Evolutionary conservation across 2,888 invertebrate genomes (phyloP).

Genomic region (Eutolmus rufibarbis): DNA sequence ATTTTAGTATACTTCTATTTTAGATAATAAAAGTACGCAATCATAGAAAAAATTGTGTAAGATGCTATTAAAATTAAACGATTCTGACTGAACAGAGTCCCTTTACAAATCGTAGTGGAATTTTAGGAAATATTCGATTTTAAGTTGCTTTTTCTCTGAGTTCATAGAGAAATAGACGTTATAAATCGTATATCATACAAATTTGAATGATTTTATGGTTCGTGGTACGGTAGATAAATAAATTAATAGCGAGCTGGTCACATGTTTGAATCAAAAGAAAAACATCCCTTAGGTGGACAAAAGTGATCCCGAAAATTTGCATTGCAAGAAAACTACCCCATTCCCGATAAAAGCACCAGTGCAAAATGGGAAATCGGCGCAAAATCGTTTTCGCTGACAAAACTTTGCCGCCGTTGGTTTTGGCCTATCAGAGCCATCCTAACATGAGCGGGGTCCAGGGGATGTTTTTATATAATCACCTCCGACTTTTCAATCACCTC

Average conservation of each 20-base stretch:
- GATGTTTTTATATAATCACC: conserved; percentile 30
- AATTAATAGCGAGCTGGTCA: too few species aligned
- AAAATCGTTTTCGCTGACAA: background rate
- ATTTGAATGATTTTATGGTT: background rate
- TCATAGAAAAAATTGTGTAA: too few species aligned
- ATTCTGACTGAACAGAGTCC: too few species aligned
- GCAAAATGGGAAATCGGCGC: background rate
- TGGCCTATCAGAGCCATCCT: background rate
- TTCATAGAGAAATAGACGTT: too few species aligned
- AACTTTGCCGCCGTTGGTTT: background rate
- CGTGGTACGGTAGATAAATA: background rate
- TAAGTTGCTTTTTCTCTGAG: too few species aligned
- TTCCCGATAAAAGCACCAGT: background rate
- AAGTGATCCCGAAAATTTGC: background rate
- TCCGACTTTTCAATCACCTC: conserved; percentile 27
- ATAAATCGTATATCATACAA: too few species aligned
- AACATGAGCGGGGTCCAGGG: background rate
- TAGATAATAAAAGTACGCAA: too few species aligned
- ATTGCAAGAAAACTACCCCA: background rate
- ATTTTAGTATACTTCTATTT: too few species aligned
- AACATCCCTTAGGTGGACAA: background rate
- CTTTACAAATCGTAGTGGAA: too few species aligned
- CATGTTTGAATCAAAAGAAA: background rate
- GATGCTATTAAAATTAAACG: too few species aligned
- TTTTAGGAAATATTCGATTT: too few species aligned